Percentiles rank a stretch among this genome's conserved stretches.
These are phyloP conservation scores for Phyllostomus discolor DNA, from an alignment of 2,113 vertebrate genomes.

Conservation along the genomic window DNA sequence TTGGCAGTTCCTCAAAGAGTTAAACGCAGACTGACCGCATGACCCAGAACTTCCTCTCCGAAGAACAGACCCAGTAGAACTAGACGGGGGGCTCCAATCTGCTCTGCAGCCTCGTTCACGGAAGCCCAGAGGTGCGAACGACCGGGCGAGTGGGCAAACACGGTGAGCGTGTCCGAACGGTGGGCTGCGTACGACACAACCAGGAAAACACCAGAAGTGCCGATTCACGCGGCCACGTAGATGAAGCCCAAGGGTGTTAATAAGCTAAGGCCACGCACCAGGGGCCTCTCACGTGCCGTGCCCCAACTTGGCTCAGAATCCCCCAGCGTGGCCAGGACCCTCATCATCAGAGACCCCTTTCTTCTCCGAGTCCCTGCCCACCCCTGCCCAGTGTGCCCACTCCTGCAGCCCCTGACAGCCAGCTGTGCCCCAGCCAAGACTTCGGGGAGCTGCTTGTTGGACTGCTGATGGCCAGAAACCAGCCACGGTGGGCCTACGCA, in stretches of 20 bases:
- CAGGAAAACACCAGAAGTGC: background rate
- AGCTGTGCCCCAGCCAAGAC: background rate
- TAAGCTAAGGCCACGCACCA: background rate
- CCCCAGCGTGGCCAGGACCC: background rate
- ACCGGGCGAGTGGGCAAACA: too few relatives aligned
- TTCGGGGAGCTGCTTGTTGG: background rate
- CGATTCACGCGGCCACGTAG: accelerated
- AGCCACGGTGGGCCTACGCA: background rate
- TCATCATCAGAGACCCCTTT: background rate
- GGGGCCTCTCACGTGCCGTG: background rate
- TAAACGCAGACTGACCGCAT: background rate
- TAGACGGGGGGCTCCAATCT: background rate
- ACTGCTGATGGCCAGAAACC: background rate
- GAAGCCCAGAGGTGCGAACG: background rate
- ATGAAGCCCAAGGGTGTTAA: too few relatives aligned
- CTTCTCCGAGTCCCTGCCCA: background rate
- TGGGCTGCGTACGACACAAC: background rate
- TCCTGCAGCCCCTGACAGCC: background rate
- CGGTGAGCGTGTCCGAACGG: background rate
- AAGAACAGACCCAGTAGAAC: background rate
- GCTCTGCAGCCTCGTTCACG: too few relatives aligned
- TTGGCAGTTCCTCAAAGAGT: background rate
- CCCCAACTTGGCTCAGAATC: background rate
- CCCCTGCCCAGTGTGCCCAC: accelerated
- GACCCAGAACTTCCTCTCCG: background rate